Evolutionary conservation across 2,888 invertebrate species (phyloP).

Genomic region (Dasysyrphus tricinctus): DNA sequence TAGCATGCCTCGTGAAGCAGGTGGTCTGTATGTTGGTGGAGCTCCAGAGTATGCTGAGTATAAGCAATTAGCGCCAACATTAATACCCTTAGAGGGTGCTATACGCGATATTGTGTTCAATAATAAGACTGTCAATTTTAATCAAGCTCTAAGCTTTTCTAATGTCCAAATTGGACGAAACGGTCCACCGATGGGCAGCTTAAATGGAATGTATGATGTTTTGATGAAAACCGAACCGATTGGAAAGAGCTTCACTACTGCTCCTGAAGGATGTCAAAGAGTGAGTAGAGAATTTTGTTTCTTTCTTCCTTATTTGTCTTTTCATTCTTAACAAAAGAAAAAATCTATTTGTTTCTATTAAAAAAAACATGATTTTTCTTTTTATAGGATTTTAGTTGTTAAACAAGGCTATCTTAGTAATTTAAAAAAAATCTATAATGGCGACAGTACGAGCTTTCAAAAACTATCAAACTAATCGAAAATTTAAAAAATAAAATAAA

Average conservation of each 20-base stretch:
- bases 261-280: constrained; percentile 86
- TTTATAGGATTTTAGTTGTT: constrained; percentile 83
- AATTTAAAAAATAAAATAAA: not conserved
- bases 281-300: constrained; percentile 80
- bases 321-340: constrained; percentile 21
- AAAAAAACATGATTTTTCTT: constrained; percentile 71
- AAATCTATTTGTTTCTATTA: constrained; percentile 44
- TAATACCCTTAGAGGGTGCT: constrained; percentile 89
- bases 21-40: constrained; percentile 92
- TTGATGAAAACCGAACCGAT: constrained; percentile 85
- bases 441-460: constrained; percentile 59
- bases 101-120: constrained; percentile 93
- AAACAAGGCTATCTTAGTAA: constrained; percentile 76
- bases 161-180: constrained; percentile 88
- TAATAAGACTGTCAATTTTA: constrained; percentile 87
- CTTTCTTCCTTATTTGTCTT: not conserved
- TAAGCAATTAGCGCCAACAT: constrained; percentile 85
- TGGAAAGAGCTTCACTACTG: constrained; percentile 82
- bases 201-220: constrained; percentile 82
- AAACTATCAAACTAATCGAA: constrained; percentile 51
- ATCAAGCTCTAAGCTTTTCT: constrained; percentile 86
- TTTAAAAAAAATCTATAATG: constrained; percentile 44
- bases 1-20: constrained; percentile 85
- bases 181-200: constrained; percentile 85
- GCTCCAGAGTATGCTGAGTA: constrained; percentile 86